Conservation (phyloP, 1,140 invertebrate species). For the Saccostrea cuccullata region DNA sequence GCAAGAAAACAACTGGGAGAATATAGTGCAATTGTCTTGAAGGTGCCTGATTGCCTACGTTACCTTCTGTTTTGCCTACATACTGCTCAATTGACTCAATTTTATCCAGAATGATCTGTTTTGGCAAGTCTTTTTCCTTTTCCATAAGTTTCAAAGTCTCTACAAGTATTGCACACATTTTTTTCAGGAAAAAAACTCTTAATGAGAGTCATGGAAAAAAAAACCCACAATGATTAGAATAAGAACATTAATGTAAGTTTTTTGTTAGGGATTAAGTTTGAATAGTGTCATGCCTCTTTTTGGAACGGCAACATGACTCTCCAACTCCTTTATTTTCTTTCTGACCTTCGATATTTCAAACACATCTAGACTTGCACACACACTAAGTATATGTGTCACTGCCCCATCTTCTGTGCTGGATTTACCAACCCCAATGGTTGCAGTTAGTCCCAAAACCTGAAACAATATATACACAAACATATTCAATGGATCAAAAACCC, state of each 20-base stretch:
- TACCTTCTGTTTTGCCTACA: slow-evolving; percentile 5
- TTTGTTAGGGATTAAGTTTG: no score
- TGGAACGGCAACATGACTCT: slow-evolving; percentile 48
- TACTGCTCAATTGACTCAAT: slow-evolving; percentile 1
- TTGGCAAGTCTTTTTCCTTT: neutral
- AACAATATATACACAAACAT: neutral
- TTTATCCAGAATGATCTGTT: slow-evolving; percentile 11
- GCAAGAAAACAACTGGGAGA: no score
- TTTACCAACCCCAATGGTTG: slow-evolving; percentile 73
- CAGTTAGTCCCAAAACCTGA: slow-evolving; percentile 76
- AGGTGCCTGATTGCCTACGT: no score
- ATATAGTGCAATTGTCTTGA: no score
- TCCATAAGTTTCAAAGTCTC: neutral
- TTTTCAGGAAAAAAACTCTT: no score
- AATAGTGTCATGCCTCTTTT: neutral
- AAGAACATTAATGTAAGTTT: no score
- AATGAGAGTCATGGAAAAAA: no score
- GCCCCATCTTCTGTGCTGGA: slow-evolving; percentile 64
- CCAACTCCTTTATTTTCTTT: slow-evolving; percentile 63
- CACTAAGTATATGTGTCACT: slow-evolving; percentile 65
- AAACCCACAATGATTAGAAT: no score
- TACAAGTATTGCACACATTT: neutral
- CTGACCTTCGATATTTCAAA: slow-evolving; percentile 64
- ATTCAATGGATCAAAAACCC: no score
- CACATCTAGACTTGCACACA: slow-evolving; percentile 73